Base-by-base conservation (phyloP, 2,797 vertebrate genomes). In the Eurystomus glaucurus region DNA sequence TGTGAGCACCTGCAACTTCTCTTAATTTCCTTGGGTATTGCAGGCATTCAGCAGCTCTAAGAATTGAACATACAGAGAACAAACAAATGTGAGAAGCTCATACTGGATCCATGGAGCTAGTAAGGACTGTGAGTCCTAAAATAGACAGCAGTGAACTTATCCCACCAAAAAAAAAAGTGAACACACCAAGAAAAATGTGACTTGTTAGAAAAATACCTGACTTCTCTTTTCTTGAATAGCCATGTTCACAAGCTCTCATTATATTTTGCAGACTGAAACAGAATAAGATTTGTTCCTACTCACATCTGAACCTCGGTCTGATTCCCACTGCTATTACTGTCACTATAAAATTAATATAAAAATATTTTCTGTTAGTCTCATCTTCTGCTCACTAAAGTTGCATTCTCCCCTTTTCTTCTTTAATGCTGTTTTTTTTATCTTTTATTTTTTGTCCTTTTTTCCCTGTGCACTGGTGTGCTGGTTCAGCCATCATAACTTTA, bases 1-100 rank as follows among this genome's bases (percentile, higher is more conserved):
- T 85, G 33, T 46, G 39, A 91, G 66, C 64, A 95, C 39, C 55
- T 87, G 66, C 70, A 91, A 65, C 26, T 89, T 78, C 66, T 33
- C 10, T 41, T 87, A 33, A 82, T 58, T 85, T 92, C 55, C 48
- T 87, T 60, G n/a, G 43, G 31, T 81, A 86, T 0, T 69, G 69
- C 87, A 91, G 54, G 64, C 65, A 52, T 71, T 95, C 61, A 80
- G 69, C 25, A 78, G 65, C 82, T 78, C 52, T 78, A 80, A 83
- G 52, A 39, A 87, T 4, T 83, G 48, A 92, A 90, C 2, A 4
- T 39, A 29, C 13, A 57, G 55, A 6, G 28, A 76, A 5, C 33
- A 70, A 96, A 77, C 8, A 90, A 83, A 68, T 37, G 64, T 26
- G 75, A 89, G 62, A 79, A 66, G 43, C 31, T 82, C 20, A 15